Evolutionary conservation across 1,140 invertebrate species (phyloP).

Genomic region (Hylaeus anthracinus): DNA sequence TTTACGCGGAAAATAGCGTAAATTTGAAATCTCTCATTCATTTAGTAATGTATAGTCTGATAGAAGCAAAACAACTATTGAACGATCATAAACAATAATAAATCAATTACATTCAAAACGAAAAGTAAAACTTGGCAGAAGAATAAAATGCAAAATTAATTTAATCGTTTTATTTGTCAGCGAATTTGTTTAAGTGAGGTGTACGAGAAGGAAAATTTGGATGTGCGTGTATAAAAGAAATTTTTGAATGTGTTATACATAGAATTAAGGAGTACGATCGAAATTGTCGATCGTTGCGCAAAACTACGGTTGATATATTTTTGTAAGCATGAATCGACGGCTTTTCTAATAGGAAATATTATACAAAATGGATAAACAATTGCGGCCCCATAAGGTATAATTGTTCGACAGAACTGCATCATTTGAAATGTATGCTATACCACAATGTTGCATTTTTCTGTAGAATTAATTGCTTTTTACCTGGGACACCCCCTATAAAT

Average conservation of each 20-base stretch:
- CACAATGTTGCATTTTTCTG: constrained; percentile 18
- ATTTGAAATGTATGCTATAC: constrained; percentile 14
- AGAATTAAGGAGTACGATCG: constrained; percentile 9
- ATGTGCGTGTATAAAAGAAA: background rate
- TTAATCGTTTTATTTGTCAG: constrained; percentile 23
- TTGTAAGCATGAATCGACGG: constrained; percentile 28
- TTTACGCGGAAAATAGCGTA: background rate
- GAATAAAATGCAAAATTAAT: constrained; percentile 43
- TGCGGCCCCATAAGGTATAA: background rate
- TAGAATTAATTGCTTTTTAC: constrained; percentile 1
- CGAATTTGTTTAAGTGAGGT: constrained; percentile 1
- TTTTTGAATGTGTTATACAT: background rate
- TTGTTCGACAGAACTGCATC: constrained; percentile 8
- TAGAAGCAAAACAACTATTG: background rate
- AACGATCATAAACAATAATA: background rate
- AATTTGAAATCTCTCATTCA: background rate
- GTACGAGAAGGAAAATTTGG: background rate
- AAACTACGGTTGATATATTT: constrained; percentile 36
- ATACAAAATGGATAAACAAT: constrained; percentile 24
- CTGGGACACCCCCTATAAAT: constrained; percentile 20
- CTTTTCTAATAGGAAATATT: constrained; percentile 28
- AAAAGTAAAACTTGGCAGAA: constrained; percentile 23
- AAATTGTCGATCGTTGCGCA: constrained; percentile 20
- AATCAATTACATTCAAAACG: background rate
- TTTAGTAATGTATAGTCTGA: background rate